A percentile compares a stretch with the other conserved stretches of the same genome.
These are phyloP conservation scores for Latrodectus hesperus DNA, from an alignment of 2,888 invertebrate species.

Conservation along the genomic window DNA sequence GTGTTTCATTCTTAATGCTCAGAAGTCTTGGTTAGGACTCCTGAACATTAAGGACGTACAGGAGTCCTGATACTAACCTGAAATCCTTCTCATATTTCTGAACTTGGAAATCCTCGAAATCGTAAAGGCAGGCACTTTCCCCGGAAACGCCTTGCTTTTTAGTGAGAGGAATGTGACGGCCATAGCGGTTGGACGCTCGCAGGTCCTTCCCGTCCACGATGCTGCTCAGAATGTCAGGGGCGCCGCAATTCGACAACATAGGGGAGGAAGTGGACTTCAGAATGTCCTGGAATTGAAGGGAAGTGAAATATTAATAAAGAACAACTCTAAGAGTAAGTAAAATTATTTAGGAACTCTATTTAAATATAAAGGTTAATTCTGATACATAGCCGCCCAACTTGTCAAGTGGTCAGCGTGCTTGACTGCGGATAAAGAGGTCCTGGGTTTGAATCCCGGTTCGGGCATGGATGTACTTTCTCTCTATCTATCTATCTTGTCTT, in stretches of 20 bases:
- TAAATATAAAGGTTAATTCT: no score
- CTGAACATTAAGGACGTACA: not conserved
- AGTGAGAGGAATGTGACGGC: slow-evolving; percentile 72
- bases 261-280: slow-evolving; percentile 1
- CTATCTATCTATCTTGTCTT: no score
- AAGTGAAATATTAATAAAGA: not conserved
- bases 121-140: slow-evolving; percentile 79
- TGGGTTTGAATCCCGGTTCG: no score
- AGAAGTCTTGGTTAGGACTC: no score
- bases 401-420: no score
- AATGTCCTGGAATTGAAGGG: not conserved
- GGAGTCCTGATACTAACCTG: slow-evolving; percentile 76
- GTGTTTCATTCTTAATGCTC: no score
- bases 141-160: slow-evolving; percentile 86
- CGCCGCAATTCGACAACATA: not conserved
- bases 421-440: no score
- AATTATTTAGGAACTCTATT: no score
- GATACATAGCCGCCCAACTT: no score
- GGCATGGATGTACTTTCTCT: no score
- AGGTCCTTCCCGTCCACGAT: slow-evolving; percentile 29
- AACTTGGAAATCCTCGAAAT: slow-evolving; percentile 61
- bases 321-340: no score
- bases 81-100: slow-evolving; percentile 80
- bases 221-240: slow-evolving; percentile 43
- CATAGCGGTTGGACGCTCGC: slow-evolving; percentile 30